A percentile compares a stretch with the other conserved stretches of the same genome.
Evolutionary conservation across 2,797 vertebrate genomes (phyloP).

Genomic region (Sorex maritimensis): DNA sequence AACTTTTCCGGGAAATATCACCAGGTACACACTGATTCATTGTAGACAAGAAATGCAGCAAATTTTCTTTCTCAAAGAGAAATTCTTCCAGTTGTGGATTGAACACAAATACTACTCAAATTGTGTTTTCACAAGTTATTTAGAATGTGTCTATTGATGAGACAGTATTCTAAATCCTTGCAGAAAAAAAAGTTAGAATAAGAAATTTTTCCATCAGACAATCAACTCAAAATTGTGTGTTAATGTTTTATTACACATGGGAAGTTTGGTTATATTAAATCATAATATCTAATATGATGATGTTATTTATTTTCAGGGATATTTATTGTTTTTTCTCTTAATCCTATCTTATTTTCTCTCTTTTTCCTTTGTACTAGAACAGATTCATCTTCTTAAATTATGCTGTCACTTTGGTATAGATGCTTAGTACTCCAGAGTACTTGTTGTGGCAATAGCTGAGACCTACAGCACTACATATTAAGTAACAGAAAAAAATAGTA

Average conservation of each 20-base stretch:
- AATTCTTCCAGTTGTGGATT: not conserved
- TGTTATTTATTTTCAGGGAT: not conserved
- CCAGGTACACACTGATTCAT: not conserved
- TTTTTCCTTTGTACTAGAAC: not conserved
- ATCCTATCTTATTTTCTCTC: not conserved
- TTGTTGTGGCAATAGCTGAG: not conserved
- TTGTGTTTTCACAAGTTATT: constrained; percentile 54
- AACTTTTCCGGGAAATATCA: not conserved
- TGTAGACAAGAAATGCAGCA: not conserved
- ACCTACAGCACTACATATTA: not conserved
- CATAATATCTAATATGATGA: not conserved
- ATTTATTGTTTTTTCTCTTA: not conserved
- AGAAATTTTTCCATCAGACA: too few relatives aligned
- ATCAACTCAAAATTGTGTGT: not conserved
- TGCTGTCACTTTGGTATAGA: not conserved
- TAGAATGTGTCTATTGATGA: constrained; percentile 28
- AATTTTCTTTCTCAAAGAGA: not conserved
- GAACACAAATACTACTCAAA: constrained; percentile 55
- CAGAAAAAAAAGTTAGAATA: not conserved
- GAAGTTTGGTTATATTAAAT: constrained; percentile 29
- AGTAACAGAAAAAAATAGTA: not conserved
- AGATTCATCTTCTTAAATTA: not conserved
- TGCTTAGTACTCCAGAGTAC: not conserved
- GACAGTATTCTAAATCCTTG: not conserved
- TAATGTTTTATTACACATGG: not conserved